These are phyloP conservation scores for Phyllopteryx taeniolatus DNA, from an alignment of 2,113 vertebrate genomes.

Conservation along the genomic window DNA sequence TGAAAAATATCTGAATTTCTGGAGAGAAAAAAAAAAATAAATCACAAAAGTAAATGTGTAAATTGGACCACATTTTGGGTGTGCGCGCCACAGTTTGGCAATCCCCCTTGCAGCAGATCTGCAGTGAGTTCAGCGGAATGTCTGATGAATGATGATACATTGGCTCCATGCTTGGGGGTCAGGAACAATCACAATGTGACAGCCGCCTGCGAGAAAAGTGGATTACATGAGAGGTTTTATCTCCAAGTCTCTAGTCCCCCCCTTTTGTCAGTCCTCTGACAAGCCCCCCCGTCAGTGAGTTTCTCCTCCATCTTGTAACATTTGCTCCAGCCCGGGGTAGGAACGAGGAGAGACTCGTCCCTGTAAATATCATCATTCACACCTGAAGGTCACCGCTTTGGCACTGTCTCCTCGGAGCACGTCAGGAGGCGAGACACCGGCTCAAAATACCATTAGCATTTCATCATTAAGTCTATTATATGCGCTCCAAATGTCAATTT, in stretches of 20 bases:
- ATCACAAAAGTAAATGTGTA: too few relatives aligned
- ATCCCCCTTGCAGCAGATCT: not conserved
- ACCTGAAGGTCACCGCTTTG: conserved; percentile 47
- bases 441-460: conserved; percentile 51
- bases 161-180: conserved; percentile 9
- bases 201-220: not conserved
- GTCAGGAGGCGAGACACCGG: conserved; percentile 30
- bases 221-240: conserved; percentile 5
- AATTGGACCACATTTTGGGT: not conserved
- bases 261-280: not conserved
- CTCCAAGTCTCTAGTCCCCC: not conserved
- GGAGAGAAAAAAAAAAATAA: too few relatives aligned
- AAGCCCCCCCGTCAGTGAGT: not conserved
- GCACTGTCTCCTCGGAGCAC: conserved; percentile 33
- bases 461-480: conserved; percentile 51
- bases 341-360: conserved; percentile 8
- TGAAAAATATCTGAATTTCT: too few relatives aligned
- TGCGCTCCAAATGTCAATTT: conserved; percentile 54
- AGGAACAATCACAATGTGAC: conserved; percentile 7
- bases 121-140: not conserved
- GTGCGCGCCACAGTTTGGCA: not conserved
- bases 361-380: conserved; percentile 41
- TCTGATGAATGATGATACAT: conserved; percentile 17
- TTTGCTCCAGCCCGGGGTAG: conserved; percentile 1
- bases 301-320: not conserved